Evolutionary conservation across 2,888 invertebrate species (phyloP), one percentile per base, ranked within the genome.

Genomic region (Mycalesis mineus): DNA sequence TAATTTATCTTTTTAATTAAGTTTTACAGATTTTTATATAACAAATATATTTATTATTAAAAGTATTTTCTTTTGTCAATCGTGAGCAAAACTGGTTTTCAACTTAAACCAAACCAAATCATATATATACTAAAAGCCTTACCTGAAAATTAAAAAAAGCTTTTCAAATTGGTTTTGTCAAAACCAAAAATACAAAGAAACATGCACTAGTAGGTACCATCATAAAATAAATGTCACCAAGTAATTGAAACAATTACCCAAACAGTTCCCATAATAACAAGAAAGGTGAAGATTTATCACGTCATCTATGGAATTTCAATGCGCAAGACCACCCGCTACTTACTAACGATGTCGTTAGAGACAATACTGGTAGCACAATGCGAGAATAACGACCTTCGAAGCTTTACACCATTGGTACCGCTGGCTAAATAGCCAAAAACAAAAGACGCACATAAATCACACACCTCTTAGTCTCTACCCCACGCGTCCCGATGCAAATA

Each of bases 371-470:
- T 74, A 69, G 74, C 75, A 88, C 87, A 86, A 88, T 88, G 82
- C 86, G 80, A 83, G 86, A 88, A 81, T 86, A 88, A 88, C 86
- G 85, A 85, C 84, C 77, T 78, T 82, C 80, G 75, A 69, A 81
- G 79, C 75, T 78, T 76, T 73, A 71, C 69, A 71, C 80, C 77
- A 84, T 84, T 84, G 85, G 84, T 82, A 82, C 82, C 73, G 73
- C 78, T 75, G 74, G 81, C 81, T 83, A 84, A 88, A 87, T 81
- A 87, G 74, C 77, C 85, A 88, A 88, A 88, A 89, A 88, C 88
- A 88, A 89, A 85, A 86, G 87, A 82, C 69, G 78, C 72, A 75
- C 81, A 88, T 88, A 89, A 89, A 89, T 89, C 88, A 88, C 82
- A 68, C 75, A 69, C 72, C 69, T 74, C 64, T 69, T n/a, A n/a